Conservation (phyloP, 2,888 invertebrate genomes). For the Eucera pruinosa region DNA sequence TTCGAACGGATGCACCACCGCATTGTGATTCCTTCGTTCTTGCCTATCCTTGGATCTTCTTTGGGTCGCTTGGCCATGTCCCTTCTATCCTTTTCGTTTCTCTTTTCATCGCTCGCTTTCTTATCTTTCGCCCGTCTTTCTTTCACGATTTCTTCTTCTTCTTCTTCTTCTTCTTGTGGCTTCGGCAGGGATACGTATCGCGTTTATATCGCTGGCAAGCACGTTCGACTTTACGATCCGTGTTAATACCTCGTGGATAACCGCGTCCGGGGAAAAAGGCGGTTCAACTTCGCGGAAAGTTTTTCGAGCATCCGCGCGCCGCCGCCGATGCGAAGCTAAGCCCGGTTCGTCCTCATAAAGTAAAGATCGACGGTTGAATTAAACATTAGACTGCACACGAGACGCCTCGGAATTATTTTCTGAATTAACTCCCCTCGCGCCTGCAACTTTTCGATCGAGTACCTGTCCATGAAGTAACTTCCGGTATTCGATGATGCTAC, state of each 20-base stretch:
- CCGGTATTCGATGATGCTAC: too few relatives aligned
- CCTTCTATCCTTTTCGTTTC: not conserved
- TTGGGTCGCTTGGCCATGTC: not conserved
- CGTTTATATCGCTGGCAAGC: conserved; percentile 69
- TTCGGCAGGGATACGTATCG: conserved; percentile 61
- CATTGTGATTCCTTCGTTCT: conserved; percentile 60
- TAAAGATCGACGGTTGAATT: conserved; percentile 71
- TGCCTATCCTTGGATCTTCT: conserved; percentile 29
- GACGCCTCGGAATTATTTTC: conserved; percentile 49
- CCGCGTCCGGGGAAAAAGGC: conserved; percentile 63
- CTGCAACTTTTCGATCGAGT: not conserved
- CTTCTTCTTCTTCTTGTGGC: conserved; percentile 8
- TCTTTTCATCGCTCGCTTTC: not conserved
- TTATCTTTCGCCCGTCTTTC: not conserved
- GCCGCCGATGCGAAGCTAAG: conserved; percentile 60
- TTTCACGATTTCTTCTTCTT: not conserved
- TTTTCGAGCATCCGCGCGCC: conserved; percentile 64
- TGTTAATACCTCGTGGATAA: conserved; percentile 74
- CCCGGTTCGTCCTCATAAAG: conserved; percentile 69
- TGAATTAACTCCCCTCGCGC: conserved; percentile 46
- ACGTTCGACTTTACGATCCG: conserved; percentile 74
- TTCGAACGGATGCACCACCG: conserved; percentile 71
- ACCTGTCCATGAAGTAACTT: not conserved
- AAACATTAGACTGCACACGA: conserved; percentile 63
- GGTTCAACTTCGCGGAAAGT: conserved; percentile 68